A percentile compares a stretch with the other conserved stretches of the same genome.
Evolutionary conservation across 2,113 vertebrate species (phyloP).

Genomic region (Boulengeromyrus knoepffleri): DNA sequence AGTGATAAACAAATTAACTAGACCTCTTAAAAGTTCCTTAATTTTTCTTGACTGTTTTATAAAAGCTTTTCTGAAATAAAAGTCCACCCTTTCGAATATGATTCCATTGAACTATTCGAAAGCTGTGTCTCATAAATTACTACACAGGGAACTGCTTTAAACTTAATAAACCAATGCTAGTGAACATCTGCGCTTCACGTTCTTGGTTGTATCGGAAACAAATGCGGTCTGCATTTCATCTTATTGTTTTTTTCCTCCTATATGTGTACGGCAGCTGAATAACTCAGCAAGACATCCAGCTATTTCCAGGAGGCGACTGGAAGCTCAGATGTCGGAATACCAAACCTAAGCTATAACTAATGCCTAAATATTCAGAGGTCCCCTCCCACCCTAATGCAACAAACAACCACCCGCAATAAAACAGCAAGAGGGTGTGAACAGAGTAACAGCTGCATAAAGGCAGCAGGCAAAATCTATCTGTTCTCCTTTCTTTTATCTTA

Average conservation of each 20-base stretch:
- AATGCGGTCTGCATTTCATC: neutral
- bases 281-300: neutral
- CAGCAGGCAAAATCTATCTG: neutral
- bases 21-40: neutral
- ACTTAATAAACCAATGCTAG: neutral
- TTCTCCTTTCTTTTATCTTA: too few relatives aligned
- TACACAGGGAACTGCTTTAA: neutral
- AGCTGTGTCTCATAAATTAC: neutral
- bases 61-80: neutral
- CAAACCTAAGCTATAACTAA: neutral
- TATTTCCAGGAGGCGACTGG: neutral
- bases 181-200: neutral
- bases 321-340: neutral
- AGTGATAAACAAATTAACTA: neutral
- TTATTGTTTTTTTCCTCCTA: neutral
- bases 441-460: neutral
- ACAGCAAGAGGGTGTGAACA: neutral
- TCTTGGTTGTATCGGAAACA: neutral
- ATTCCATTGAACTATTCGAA: neutral
- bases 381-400: neutral
- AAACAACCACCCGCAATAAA: neutral
- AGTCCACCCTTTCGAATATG: conserved; percentile 19
- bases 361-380: neutral
- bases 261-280: neutral
- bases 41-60: neutral